Base-by-base conservation (phyloP, 2,888 invertebrate genomes). In the Apamea epomidion region DNA sequence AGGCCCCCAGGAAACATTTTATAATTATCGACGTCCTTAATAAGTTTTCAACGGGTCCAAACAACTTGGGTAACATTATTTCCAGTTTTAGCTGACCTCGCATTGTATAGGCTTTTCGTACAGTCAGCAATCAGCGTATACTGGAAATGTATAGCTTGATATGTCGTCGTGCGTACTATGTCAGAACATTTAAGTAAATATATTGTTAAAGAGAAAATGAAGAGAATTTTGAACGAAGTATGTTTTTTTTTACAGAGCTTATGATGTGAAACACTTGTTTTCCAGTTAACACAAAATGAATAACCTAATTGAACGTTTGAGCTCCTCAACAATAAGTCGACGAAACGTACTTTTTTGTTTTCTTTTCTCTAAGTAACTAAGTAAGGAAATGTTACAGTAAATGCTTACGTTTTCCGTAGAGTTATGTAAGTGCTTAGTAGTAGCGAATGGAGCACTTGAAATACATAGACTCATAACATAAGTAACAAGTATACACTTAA, bases 11-110 rank as follows among this genome's bases (percentile, higher is more conserved):
- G 65, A 74, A 86, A 71, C 70, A 65, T 86, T 83, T 78, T 85
- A 87, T 86, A 87, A 86, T 87, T 75, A 87, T 75, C 51, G 69
- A 87, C 45, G 72, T 67, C 67, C 70, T 64, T 76, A 76, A 62
- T 76, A 74, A 65, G 62, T 58, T 29, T 68, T 69, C 74, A 73
- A 29, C 25, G 37, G 25, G 29, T n/a, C 21, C 37, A 68, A 76
- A 76, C 70, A 68, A 76, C 60, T 80, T 65, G 37, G 16, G n/a
- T 58, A 51, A 12, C n/a, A 37, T 5, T 37, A 12, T n/a, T n/a
- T 60, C n/a, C 25, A 60, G 58, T 60, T 60, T n/a, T n/a, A 60
- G n/a, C 58, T 60, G 1, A 60, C 12, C n/a, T 58, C 25, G 58
- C 10, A 12, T 25, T 21, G 54, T 12, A n/a, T 58, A 58, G 25